These are phyloP conservation scores for Neoarius graeffei DNA, from an alignment of 2,113 vertebrate genomes.

Conservation along the genomic window DNA sequence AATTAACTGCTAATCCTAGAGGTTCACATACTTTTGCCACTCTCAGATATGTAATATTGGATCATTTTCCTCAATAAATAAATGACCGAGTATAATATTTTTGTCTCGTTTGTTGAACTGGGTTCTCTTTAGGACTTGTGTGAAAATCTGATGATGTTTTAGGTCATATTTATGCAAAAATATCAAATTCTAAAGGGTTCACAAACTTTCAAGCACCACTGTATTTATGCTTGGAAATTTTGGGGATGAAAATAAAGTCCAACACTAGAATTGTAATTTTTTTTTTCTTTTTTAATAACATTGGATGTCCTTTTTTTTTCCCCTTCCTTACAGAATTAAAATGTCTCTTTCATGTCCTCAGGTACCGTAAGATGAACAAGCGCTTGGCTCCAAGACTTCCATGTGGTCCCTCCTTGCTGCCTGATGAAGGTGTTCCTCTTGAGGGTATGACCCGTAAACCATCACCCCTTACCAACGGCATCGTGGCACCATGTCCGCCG, in stretches of 20 bases:
- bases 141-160: no score
- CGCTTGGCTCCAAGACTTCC: conserved; percentile 87
- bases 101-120: no score
- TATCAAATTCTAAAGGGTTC: no score
- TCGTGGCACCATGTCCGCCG: conserved; percentile 70
- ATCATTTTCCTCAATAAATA: no score
- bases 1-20: no score
- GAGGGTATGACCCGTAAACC: conserved; percentile 84
- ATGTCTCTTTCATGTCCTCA: conserved; percentile 52
- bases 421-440: conserved; percentile 82
- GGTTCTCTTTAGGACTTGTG: no score
- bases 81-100: no score
- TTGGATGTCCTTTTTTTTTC: not conserved
- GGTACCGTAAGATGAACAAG: conserved; percentile 98
- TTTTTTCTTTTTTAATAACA: not conserved
- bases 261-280: not conserved
- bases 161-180: no score
- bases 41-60: no score
- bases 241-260: not conserved
- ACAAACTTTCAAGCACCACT: no score
- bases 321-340: not conserved
- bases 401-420: conserved; percentile 78
- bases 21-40: no score
- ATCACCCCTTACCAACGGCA: conserved; percentile 87
- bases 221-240: not conserved